Evolutionary conservation across 1,140 invertebrate genomes (phyloP), one percentile per base, ranked within the genome.

Genomic region (Psilanteris sp.): DNA sequence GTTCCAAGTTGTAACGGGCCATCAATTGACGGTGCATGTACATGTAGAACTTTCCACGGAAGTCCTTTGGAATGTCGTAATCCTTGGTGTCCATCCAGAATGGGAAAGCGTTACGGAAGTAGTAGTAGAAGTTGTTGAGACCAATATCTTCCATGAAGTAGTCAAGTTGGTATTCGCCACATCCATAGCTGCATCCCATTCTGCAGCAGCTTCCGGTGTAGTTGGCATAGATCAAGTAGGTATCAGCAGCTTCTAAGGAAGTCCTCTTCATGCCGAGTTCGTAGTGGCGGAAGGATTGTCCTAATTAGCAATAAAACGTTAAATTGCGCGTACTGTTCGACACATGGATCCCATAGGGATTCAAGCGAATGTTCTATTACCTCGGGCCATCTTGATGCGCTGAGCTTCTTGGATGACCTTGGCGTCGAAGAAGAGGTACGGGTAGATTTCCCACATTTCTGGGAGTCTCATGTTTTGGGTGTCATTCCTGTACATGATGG

Each of bases 61-160:
- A 87, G n/a, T 87, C 83, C 57, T 88, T 89, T 14, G 89, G 79
- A 10, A 91, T 85, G n/a, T 86, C 83, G 10, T 89, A 83, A 16
- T 91, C 85, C 14, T 89, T 87, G 29, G 89, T 88, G 22, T 88
- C 88, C 74, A 92, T 78, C 91, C 91, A 93, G 89, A 91, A 91
- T 41, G 93, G 92, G 83, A 92, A 91, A 15, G 90, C 85, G 41
- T 90, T 82, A 68, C 93, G 91, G 88, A 91, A 90, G 83, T 93
- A 92, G 85, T 90, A 93, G 87, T 94, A 93, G 83, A 89, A 93
- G 4, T 91, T 81, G 84, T 94, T 95, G 41, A 93, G 84, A 31
- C 91, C 90, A 59, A 92, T 86, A 79, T 94, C 93, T 77, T 94
- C 92, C 16, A 91, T 92, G 86, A 93, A 94, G 88, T 95, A 94